Evolutionary conservation across 2,888 invertebrate species (phyloP), one percentile per base, ranked within the genome.

Genomic region (Caenorhabditis sp.): DNA sequence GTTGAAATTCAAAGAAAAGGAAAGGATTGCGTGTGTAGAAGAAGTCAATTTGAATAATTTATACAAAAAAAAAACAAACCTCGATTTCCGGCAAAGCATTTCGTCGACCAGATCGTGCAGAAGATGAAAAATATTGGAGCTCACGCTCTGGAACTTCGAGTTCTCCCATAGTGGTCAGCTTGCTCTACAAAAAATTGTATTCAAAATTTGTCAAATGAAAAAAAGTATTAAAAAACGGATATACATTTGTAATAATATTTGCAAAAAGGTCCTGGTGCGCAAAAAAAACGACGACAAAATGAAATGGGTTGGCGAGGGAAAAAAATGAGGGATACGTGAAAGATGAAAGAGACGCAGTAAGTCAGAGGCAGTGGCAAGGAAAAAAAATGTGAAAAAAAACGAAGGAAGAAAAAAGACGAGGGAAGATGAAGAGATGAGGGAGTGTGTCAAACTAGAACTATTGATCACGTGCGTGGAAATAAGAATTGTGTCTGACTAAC

Each of bases 1-100:
- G 5, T 31, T 10, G 31, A 31, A 31, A n/a, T n/a, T n/a, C n/a
- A n/a, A n/a, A 53, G 20, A 53, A 20, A 53, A 7, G 23, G 5
- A 21, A 53, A 53, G 17, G 14, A 53, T 53, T 4, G 20, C 50
- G 50, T 50, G 14, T n/a, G 17, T 50, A 50, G 5, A n/a, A 3
- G 50, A 4, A 50, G 20, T n/a, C 5, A 50, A 23, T 23, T 23
- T 7, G 25, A 53, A 23, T 23, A 5, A 23, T 23, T 56, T 53
- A 23, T 21, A 7, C 2, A 23, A 53, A 21, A 21, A 20, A 53
- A 53, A 23, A 12, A 36, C 71, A 36, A 53, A 81, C 78, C 59
- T 81, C 78, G 31, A 81, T 75, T 54, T 76, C 77, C 38, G 81
- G 81, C 17, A 81, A 70, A 1, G 81, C 81, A 27, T 81, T 81